Percentiles rank a stretch among this genome's conserved stretches.
phyloP scores from a whole-genome alignment of 2,113 vertebrate species.

The Psittacus erithacus region DNA sequence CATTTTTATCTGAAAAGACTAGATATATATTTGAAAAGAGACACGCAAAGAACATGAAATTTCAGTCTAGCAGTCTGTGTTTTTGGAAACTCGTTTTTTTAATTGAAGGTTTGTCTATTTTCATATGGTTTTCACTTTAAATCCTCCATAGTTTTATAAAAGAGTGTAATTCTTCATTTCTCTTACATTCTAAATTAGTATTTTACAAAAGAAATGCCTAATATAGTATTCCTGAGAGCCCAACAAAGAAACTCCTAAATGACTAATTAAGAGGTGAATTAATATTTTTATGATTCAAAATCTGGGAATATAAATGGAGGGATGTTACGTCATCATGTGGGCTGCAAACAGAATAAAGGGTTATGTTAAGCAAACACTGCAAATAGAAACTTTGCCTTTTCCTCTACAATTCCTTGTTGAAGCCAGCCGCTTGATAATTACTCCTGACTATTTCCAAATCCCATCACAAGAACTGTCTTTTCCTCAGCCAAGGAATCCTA shows the following conservation, averaged over 20 bases:
- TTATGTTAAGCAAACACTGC: constrained; percentile 74
- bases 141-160: constrained; percentile 62
- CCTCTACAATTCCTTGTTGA: constrained; percentile 60
- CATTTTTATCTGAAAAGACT: constrained; percentile 57
- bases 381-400: constrained; percentile 75
- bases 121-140: constrained; percentile 63
- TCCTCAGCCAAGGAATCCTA: constrained; percentile 55
- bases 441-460: constrained; percentile 69
- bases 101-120: constrained; percentile 69
- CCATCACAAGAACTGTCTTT: constrained; percentile 55
- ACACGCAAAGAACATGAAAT: constrained; percentile 46
- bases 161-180: constrained; percentile 47
- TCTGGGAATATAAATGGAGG: constrained; percentile 67
- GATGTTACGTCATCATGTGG: constrained; percentile 71
- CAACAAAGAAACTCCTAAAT: constrained; percentile 68
- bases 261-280: constrained; percentile 71
- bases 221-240: constrained; percentile 61
- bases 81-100: constrained; percentile 41
- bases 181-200: constrained; percentile 59
- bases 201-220: constrained; percentile 69
- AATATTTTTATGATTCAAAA: constrained; percentile 68
- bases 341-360: constrained; percentile 73
- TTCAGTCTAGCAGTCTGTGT: constrained; percentile 40
- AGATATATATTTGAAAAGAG: constrained; percentile 53
- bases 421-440: constrained; percentile 61